phyloP scores from a whole-genome alignment of 1,140 invertebrate genomes.

The Whitmania pigra region DNA sequence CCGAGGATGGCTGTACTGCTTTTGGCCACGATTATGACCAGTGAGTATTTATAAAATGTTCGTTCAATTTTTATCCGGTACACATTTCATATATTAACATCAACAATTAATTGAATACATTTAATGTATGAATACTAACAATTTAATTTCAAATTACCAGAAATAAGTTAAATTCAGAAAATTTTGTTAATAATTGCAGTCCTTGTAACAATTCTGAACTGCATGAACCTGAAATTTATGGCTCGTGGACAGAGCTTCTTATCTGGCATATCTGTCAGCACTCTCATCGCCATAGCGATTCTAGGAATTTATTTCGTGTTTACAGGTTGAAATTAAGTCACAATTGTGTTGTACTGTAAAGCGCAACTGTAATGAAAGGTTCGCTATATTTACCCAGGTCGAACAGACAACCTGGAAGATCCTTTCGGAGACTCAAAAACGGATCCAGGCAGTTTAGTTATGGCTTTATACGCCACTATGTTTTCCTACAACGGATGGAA shows the following conservation, averaged over 20 bases:
- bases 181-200: background rate
- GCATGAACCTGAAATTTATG: background rate
- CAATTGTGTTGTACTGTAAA: no score
- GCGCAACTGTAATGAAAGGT: no score
- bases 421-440: background rate
- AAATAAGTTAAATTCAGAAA: no score
- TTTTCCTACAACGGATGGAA: constrained; percentile 8
- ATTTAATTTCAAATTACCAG: no score
- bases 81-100: no score
- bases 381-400: background rate
- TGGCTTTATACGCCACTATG: constrained; percentile 9
- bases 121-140: no score
- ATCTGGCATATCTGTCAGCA: background rate
- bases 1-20: constrained; percentile 1
- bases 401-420: background rate
- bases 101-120: no score
- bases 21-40: background rate
- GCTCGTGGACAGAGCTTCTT: constrained; percentile 15
- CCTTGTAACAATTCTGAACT: background rate
- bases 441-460: background rate
- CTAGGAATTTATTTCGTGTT: background rate
- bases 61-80: background rate
- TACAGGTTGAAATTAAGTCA: background rate
- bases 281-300: background rate
- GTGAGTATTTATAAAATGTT: constrained; percentile 1